Base-by-base conservation (phyloP, 2,888 invertebrate species). In the Heteromurus nitidus region DNA sequence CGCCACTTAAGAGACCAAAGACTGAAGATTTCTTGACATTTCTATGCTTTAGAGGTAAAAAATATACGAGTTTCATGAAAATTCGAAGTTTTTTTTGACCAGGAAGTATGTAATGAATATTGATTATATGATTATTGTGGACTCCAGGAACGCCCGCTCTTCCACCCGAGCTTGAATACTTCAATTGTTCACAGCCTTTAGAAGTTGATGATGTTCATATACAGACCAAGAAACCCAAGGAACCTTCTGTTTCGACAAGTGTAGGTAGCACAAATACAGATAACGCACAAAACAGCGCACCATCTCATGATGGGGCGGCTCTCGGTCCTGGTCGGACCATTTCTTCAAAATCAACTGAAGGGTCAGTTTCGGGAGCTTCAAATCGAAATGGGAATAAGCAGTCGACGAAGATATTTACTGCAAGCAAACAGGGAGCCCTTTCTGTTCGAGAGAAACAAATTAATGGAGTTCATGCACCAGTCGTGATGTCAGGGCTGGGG, bases 1-100 rank as follows among this genome's bases (percentile, higher is more conserved):
- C 88, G 84, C 90, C 93, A 88, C 85, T 91, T 85, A 93, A 93
- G 88, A 91, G 94, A 87, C 95, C 95, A 26, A 94, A 94, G 88
- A 95, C 95, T 1, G 95, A 95, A 90, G 95, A 96, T 89, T 96
- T 96, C 88, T 89, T 96, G 58, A 95, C 95, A 67, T 96, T 95
- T 90, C 90, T 96, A 18, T 95, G 95, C 89, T 94, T 95, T 88
- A 91, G 95, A 89, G 94, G 95, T 92, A 89, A 86, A 36, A 7
- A 42, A 50, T 1, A 80, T 77, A 50, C 50, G 69, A 42, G n/a
- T n/a, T n/a, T 30, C 65, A 44, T 64, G 20, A 31, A 1, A 5
- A 36, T 72, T 58, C 24, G n/a, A 26, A 42, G 20, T 26, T 30
- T 42, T n/a, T 20, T 2, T 31, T 44, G 22, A 16, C 18, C 42